Evolutionary conservation across 2,797 vertebrate species (phyloP), one percentile per base, ranked within the genome.

Genomic region (Anolis apletophallus): DNA sequence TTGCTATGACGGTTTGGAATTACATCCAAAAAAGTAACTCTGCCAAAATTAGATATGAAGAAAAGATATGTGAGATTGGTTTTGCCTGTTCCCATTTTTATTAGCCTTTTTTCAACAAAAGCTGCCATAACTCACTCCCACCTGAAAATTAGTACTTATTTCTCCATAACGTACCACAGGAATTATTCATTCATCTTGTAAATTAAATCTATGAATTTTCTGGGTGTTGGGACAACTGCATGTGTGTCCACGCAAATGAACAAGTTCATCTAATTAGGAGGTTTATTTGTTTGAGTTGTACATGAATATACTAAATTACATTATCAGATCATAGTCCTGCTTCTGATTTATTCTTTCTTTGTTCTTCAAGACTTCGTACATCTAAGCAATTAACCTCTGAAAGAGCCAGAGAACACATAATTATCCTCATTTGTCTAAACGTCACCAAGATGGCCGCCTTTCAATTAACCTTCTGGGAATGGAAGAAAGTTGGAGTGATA

Each of bases 361-460:
- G 96, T 97, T 97, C 96, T 95, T 96, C 94, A 95, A 95, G 94
- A 93, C 94, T 97, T 95, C 91, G 85, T 96, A 97, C 95, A 96
- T 97, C 96, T 95, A 95, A 96, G 96, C 96, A 97, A 97, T 97
- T 97, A 97, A 97, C 97, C 96, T 97, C 96, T 95, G 95, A 95
- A 96, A 97, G 95, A 96, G 96, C 94, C 93, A 94, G 95, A 95
- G 96, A 97, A 97, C 96, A 96, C 95, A 94, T 96, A 96, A 97
- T 97, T 97, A 96, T 96, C 95, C 95, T 96, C 97, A 97, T 97
- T 97, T 96, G 96, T 97, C 96, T 97, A 95, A 96, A 94, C 94
- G 94, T 95, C 94, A 92, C 96, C 96, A 97, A 97, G 95, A 97
- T 96, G 95, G 96, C 96, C 83, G 96, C 94, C 96, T 96, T 96